phyloP scores from a whole-genome alignment of 2,888 invertebrate species.

The Papilio gigon region DNA sequence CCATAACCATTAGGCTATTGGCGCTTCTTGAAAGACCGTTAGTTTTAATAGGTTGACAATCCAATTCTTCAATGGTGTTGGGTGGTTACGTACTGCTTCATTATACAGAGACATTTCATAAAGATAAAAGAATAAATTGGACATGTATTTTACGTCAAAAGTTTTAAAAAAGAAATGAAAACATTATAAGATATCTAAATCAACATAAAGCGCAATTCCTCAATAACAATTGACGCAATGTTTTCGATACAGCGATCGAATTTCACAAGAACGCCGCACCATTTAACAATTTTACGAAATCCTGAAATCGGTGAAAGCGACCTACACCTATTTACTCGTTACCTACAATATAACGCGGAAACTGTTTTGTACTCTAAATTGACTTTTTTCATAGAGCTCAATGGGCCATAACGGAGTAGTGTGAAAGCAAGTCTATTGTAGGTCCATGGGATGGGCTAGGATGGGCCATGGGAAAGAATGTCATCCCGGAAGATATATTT shows the following conservation, averaged over 20 bases:
- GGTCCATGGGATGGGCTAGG: conserved; percentile 68
- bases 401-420: conserved; percentile 67
- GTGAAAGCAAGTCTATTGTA: conserved; percentile 66
- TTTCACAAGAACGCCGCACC: conserved; percentile 22
- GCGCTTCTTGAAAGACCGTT: too few relatives aligned
- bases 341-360: conserved; percentile 62
- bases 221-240: conserved; percentile 20
- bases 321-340: conserved; percentile 52
- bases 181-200: conserved; percentile 22
- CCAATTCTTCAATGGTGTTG: too few relatives aligned
- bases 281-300: conserved; percentile 37
- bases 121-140: too few relatives aligned
- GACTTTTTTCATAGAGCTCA: conserved; percentile 62
- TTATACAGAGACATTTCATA: too few relatives aligned
- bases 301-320: conserved; percentile 61
- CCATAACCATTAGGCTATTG: too few relatives aligned
- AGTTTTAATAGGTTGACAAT: too few relatives aligned
- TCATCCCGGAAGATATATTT: conserved; percentile 25
- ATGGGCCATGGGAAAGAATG: conserved; percentile 69
- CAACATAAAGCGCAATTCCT: not conserved
- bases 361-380: conserved; percentile 52
- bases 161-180: conserved; percentile 9
- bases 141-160: not conserved
- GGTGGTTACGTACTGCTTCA: too few relatives aligned
- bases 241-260: conserved; percentile 3